A percentile compares a stretch with the other conserved stretches of the same genome.
Conservation (phyloP, 2,888 invertebrate genomes). For the Lepas anatifera region DNA sequence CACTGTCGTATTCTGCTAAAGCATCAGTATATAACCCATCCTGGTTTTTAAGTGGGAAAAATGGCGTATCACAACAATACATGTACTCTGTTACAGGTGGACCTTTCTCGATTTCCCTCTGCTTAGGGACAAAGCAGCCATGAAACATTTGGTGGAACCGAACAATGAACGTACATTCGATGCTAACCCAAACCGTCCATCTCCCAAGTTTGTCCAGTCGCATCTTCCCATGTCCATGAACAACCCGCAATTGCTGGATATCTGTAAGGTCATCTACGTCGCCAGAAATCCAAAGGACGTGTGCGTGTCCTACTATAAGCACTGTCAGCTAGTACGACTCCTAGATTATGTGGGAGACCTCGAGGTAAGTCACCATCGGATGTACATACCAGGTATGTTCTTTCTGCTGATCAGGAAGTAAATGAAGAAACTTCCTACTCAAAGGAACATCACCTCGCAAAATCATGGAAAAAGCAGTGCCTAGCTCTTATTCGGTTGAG, state of each 20-base stretch:
- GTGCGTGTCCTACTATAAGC: slow-evolving; percentile 2
- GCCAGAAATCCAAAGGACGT: slow-evolving; percentile 11
- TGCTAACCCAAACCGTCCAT: slow-evolving; percentile 29
- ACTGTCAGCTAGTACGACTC: not conserved
- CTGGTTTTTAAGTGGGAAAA: no score
- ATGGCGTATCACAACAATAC: no score
- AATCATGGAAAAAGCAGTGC: no score
- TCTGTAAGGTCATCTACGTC: slow-evolving; percentile 8
- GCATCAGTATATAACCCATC: no score
- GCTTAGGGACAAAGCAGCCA: not conserved
- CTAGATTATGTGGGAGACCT: not conserved
- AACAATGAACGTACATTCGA: not conserved
- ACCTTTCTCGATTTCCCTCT: slow-evolving; percentile 22
- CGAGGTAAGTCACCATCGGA: no score
- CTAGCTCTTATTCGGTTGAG: no score
- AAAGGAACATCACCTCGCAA: no score
- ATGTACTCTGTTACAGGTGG: no score
- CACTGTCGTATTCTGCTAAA: no score
- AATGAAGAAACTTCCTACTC: no score
- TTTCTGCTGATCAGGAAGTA: no score
- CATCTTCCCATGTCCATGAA: slow-evolving; percentile 51
- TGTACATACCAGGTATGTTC: no score
- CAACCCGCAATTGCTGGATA: not conserved
- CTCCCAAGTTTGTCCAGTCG: slow-evolving; percentile 52
- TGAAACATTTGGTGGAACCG: not conserved